phyloP scores from a whole-genome alignment of 1,140 invertebrate species.

The Riptortus pedestris region DNA sequence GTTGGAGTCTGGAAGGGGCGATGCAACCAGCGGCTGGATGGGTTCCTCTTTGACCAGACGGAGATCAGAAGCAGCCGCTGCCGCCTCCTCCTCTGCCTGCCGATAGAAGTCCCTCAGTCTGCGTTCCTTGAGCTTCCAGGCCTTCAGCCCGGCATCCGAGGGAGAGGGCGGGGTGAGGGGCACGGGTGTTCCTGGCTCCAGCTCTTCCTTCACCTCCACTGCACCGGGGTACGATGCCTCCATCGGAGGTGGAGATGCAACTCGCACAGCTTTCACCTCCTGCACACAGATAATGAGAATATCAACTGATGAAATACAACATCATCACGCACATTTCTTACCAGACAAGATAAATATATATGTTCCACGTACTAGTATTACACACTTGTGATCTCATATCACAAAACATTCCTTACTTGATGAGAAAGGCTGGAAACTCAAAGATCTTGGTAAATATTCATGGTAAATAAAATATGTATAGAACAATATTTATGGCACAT shows the following conservation, averaged over 20 bases:
- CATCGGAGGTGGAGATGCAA: slow-evolving; percentile 8
- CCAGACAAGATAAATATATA: no score
- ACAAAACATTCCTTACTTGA: no score
- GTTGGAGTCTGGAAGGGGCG: slow-evolving; percentile 44
- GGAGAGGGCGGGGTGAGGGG: not conserved
- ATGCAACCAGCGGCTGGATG: slow-evolving; percentile 34
- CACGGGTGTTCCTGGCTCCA: not conserved
- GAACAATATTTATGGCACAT: no score
- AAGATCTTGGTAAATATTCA: no score
- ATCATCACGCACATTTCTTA: no score
- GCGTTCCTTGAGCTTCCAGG: slow-evolving; percentile 30
- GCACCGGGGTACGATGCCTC: not conserved
- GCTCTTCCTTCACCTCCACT: slow-evolving; percentile 18
- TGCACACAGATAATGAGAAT: no score
- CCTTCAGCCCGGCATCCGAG: not conserved
- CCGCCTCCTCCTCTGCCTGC: slow-evolving; percentile 19
- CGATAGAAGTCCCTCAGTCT: slow-evolving; percentile 31
- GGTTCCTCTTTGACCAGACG: slow-evolving; percentile 10
- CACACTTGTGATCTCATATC: no score
- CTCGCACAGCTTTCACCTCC: not conserved
- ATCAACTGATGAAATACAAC: no score
- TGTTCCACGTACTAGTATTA: no score
- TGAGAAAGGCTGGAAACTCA: no score
- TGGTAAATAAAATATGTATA: no score
- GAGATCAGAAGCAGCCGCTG: slow-evolving; percentile 14